A percentile compares a stretch with the other conserved stretches of the same genome.
These are phyloP conservation scores for Oreotrochilus melanogaster DNA, from an alignment of 2,113 vertebrate genomes.

Conservation along the genomic window DNA sequence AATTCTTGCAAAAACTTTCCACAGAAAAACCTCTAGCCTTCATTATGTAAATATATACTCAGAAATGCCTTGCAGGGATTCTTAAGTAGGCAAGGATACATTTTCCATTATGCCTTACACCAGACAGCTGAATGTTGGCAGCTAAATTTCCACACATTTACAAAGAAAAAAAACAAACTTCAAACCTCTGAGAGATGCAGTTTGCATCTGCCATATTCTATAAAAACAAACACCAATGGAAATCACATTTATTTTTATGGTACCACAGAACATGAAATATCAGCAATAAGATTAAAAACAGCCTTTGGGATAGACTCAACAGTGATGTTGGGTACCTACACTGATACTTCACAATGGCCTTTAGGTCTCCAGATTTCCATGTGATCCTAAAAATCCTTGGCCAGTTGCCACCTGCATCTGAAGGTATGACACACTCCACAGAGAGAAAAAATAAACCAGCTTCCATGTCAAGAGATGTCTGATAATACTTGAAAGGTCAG, in stretches of 20 bases:
- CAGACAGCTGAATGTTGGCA: slow-evolving; percentile 43
- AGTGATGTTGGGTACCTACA: not conserved
- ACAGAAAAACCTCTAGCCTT: slow-evolving; percentile 41
- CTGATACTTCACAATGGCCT: not conserved
- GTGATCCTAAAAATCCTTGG: not conserved
- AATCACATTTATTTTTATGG: slow-evolving; percentile 28
- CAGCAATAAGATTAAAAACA: not conserved
- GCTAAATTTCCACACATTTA: slow-evolving; percentile 62
- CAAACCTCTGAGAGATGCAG: slow-evolving; percentile 37
- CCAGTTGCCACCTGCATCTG: not conserved
- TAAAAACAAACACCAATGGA: slow-evolving; percentile 64
- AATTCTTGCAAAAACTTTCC: slow-evolving; percentile 33
- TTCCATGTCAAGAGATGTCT: not conserved
- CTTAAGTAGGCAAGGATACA: slow-evolving; percentile 53
- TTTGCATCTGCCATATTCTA: slow-evolving; percentile 42
- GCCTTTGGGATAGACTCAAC: not conserved
- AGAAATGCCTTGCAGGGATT: slow-evolving; percentile 50
- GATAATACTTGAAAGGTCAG: not conserved
- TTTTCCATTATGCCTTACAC: slow-evolving; percentile 45
- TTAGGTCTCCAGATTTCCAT: not conserved
- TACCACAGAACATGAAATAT: not conserved
- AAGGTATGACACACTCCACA: not conserved
- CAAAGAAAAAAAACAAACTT: slow-evolving; percentile 44
- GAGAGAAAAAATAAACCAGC: not conserved
- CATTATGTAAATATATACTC: slow-evolving; percentile 50